These are phyloP conservation scores for Martes martes DNA, from an alignment of 2,113 vertebrate species.

Conservation along the genomic window DNA sequence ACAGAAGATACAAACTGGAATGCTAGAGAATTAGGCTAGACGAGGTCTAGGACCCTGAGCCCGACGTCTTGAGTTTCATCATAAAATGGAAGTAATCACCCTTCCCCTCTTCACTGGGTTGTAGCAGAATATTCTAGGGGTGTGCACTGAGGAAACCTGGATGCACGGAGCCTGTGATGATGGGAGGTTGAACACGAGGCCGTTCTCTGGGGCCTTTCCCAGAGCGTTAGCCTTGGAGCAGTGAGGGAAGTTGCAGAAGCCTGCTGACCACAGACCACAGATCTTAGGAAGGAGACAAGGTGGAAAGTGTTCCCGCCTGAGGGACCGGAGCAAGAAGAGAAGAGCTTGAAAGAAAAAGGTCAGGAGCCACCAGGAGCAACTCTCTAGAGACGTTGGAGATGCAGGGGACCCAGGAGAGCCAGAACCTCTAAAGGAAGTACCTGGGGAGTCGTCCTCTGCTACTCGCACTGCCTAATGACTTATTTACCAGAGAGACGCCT, in stretches of 20 bases:
- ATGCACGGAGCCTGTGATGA: neutral
- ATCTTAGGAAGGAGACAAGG: neutral
- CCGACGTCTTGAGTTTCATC: neutral
- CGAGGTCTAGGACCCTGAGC: neutral
- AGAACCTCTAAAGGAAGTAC: neutral
- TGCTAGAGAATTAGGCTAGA: neutral
- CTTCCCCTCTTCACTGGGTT: neutral
- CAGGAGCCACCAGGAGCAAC: neutral
- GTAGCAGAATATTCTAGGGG: neutral
- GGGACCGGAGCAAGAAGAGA: neutral
- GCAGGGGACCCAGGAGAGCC: neutral
- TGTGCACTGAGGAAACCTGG: neutral
- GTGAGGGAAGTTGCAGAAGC: neutral
- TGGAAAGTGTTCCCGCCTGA: neutral
- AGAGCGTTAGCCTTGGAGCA: neutral
- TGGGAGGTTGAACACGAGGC: neutral
- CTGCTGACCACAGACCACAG: neutral
- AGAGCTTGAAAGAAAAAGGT: neutral
- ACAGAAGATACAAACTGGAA: neutral
- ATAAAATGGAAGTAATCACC: neutral
- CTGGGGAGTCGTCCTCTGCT: neutral
- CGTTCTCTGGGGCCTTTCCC: neutral
- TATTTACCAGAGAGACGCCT: slow-evolving; percentile 52
- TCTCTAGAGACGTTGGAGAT: neutral
- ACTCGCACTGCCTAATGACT: neutral